Evolutionary conservation across 2,797 vertebrate genomes (phyloP).

Genomic region (Galagoides demidoff): DNA sequence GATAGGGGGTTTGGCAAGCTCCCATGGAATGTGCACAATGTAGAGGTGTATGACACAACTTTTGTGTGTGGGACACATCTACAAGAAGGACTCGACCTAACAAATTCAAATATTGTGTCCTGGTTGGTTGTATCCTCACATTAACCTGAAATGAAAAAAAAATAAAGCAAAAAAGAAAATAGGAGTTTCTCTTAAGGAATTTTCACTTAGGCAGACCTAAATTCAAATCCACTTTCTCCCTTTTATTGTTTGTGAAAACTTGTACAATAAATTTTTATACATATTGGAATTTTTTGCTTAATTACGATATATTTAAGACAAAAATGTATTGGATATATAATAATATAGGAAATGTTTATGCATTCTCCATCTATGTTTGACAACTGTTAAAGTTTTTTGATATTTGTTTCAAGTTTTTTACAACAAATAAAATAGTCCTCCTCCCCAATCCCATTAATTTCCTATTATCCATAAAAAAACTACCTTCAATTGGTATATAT

Average conservation of each 20-base stretch:
- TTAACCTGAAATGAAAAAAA: no score
- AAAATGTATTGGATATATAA: neutral
- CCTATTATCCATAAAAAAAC: neutral
- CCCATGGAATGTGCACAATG: no score
- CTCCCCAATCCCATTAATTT: neutral
- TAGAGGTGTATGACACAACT: no score
- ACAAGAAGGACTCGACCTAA: no score
- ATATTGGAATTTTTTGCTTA: neutral
- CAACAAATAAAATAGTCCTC: neutral
- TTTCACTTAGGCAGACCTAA: neutral
- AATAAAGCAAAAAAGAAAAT: no score
- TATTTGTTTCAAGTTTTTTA: neutral
- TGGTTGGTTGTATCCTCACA: no score
- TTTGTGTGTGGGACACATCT: no score
- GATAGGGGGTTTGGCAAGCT: no score
- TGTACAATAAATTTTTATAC: neutral
- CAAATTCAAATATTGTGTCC: no score
- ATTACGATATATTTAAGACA: neutral
- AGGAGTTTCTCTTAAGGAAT: neutral
- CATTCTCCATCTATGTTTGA: neutral
- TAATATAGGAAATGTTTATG: neutral
- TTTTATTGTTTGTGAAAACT: neutral
- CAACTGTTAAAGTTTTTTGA: neutral
- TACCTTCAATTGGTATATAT: neutral
- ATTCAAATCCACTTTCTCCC: neutral